Percentiles rank a stretch among this genome's conserved stretches.
These are phyloP conservation scores for Drosophila neoperkinsi DNA, from an alignment of 2,888 invertebrate species.

Conservation along the genomic window DNA sequence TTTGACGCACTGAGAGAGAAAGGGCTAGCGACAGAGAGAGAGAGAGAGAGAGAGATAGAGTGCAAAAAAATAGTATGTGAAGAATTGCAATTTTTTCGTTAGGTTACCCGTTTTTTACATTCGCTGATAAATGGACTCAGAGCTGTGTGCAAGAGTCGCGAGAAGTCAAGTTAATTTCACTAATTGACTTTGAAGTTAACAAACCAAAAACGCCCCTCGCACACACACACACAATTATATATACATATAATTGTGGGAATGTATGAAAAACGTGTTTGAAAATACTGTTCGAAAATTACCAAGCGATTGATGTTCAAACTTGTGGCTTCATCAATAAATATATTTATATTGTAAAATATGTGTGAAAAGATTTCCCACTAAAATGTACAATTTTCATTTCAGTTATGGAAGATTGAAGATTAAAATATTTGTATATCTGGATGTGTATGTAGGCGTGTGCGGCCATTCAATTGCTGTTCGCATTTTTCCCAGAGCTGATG, in stretches of 20 bases:
- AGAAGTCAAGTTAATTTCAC: slow-evolving; percentile 77
- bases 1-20: slow-evolving; percentile 6
- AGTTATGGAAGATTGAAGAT: slow-evolving; percentile 1
- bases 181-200: slow-evolving; percentile 79
- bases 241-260: neutral
- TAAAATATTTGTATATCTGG: neutral
- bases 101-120: slow-evolving; percentile 24
- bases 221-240: neutral
- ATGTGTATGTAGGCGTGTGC: neutral
- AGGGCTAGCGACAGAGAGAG: slow-evolving; percentile 8
- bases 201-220: slow-evolving; percentile 52
- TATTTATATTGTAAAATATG: neutral
- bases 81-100: slow-evolving; percentile 44
- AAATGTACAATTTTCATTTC: neutral
- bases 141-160: slow-evolving; percentile 33
- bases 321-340: neutral
- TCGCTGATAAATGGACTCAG: slow-evolving; percentile 51
- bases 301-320: neutral
- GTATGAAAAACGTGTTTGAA: neutral
- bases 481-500: slow-evolving; percentile 15
- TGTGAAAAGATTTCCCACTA: neutral
- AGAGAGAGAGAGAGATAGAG: slow-evolving; percentile 1
- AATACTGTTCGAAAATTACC: slow-evolving; percentile 14
- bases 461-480: slow-evolving; percentile 3
- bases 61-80: slow-evolving; percentile 12